phyloP scores from a whole-genome alignment of 2,888 invertebrate genomes.

The Eristalis intricaria region DNA sequence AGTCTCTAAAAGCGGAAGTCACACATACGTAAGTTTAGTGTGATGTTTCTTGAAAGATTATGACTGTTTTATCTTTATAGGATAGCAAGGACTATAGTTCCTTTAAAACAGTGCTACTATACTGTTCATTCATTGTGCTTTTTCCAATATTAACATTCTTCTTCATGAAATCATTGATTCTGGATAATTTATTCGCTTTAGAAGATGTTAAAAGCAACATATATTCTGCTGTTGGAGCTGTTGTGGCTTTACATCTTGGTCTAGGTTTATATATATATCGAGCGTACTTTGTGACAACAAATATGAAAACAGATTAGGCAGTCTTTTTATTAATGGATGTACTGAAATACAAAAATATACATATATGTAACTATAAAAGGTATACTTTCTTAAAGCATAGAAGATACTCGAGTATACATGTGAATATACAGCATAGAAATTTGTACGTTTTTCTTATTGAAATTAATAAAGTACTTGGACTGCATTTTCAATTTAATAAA shows the following conservation, averaged over 20 bases:
- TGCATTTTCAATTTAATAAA: too few relatives aligned
- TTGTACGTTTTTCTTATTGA: too few relatives aligned
- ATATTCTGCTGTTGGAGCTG: constrained; percentile 89
- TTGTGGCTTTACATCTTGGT: constrained; percentile 88
- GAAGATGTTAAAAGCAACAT: constrained; percentile 87
- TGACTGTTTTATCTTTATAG: constrained; percentile 77
- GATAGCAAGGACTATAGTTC: constrained; percentile 85
- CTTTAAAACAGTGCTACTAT: constrained; percentile 89
- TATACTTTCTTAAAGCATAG: too few relatives aligned
- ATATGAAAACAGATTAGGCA: constrained; percentile 36
- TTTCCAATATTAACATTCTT: constrained; percentile 90
- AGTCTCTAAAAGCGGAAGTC: not conserved
- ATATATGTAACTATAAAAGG: not conserved
- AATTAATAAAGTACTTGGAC: too few relatives aligned
- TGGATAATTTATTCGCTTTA: constrained; percentile 85
- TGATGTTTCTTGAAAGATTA: constrained; percentile 50
- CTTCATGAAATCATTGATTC: constrained; percentile 85
- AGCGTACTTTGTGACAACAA: constrained; percentile 85
- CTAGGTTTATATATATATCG: constrained; percentile 89
- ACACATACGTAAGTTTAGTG: constrained; percentile 23
- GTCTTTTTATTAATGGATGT: not conserved
- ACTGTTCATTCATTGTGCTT: constrained; percentile 88
- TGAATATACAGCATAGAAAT: too few relatives aligned
- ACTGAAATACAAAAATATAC: not conserved
- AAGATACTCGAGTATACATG: too few relatives aligned